A percentile compares a stretch with the other conserved stretches of the same genome.
phyloP scores from a whole-genome alignment of 2,797 vertebrate species.

The Cynodonichthys magdalenae region DNA sequence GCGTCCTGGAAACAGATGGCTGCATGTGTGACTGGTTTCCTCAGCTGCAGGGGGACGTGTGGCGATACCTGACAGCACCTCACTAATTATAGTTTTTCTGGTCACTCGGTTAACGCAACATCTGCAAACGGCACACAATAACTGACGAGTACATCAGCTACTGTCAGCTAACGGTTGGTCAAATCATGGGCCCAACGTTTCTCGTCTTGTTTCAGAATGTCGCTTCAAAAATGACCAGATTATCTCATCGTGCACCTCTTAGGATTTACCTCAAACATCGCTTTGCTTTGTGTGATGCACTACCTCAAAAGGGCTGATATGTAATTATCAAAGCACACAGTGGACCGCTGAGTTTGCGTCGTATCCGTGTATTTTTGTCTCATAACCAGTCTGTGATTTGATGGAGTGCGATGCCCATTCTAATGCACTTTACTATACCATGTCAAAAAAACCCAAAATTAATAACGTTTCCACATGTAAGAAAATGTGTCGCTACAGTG shows the following conservation, averaged over 20 bases:
- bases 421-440: no score
- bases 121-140: constrained; percentile 32
- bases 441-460: no score
- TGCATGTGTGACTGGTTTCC: constrained; percentile 39
- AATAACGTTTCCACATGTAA: no score
- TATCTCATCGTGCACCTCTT: no score
- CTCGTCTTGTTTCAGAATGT: no score
- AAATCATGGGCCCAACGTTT: no score
- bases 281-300: background rate
- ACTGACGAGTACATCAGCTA: constrained; percentile 22
- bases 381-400: background rate
- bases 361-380: background rate
- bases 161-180: constrained; percentile 14
- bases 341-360: background rate
- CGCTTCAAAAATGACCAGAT: no score
- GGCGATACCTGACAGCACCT: constrained; percentile 59
- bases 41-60: constrained; percentile 35
- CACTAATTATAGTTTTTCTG: constrained; percentile 51
- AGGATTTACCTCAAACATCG: no score
- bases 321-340: background rate
- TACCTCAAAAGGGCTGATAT: background rate
- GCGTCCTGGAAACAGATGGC: constrained; percentile 40
- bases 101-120: constrained; percentile 66
- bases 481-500: no score
- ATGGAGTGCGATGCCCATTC: no score